Base-by-base conservation (phyloP, 2,797 vertebrate species). In the Phrynocephalus forsythii region DNA sequence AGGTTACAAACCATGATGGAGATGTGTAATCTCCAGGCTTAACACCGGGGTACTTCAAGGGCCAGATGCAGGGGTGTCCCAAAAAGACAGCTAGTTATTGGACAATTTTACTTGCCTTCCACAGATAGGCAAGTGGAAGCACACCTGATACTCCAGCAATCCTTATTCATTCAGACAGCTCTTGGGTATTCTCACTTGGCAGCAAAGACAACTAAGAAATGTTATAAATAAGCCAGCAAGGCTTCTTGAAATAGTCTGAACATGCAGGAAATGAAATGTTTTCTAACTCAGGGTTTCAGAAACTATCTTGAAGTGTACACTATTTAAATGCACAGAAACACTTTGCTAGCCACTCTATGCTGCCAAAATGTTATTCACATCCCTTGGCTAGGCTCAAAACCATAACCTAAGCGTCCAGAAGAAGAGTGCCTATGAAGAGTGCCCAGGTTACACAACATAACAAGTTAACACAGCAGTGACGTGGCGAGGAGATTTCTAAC, bases 371-470 rank as follows among this genome's bases (percentile, higher is more conserved):
- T 79, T 82, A 79, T 68, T 52, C 67, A 88, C 13, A 24, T 84
- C 28, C 1, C 24, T 18, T 0, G 0, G 86, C 82, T 20, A 30
- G 69, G 30, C 83, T 85, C 68, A 63, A 84, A 89, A 85, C 79
- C 81, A 82, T 81, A 91, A 78, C 44, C 33, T 87, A 88, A 20
- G 87, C 13, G 10, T 50, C 2, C 66, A 94, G 66, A 76, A 50
- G 48, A n/a, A 86, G 30, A 75, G 87, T 63, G 26, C 4, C 30
- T 22, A 33, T 80, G 79, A 80, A 9, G 11, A 80, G 33, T 3
- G 28, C 3, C 72, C 20, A 89, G 30, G 85, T 83, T 5, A 20
- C 48, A 15, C 22, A 77, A 78, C 28, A 50, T 78, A 3, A 84
- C 38, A 1, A 84, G 0, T 48, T 0, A 79, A 93, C 50, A 10